Conservation (phyloP, 2,113 vertebrate genomes). For the Phaethon lepturus region DNA sequence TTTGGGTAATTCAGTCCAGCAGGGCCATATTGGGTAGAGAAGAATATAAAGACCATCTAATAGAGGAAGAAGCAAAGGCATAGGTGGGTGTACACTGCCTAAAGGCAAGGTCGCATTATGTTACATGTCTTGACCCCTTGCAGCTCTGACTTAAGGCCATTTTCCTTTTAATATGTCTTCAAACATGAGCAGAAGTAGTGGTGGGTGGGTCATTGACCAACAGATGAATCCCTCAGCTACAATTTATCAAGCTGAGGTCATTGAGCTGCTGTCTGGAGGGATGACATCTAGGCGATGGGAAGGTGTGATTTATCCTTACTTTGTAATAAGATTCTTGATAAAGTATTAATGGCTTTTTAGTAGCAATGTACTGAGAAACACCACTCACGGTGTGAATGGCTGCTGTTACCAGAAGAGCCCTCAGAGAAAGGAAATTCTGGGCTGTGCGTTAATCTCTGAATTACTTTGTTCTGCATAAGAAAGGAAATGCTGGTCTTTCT, state of each 20-base stretch:
- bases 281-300: not conserved
- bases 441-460: not conserved
- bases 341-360: not conserved
- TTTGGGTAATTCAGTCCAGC: not conserved
- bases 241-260: not conserved
- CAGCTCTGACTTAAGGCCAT: not conserved
- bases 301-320: not conserved
- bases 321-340: not conserved
- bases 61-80: not conserved
- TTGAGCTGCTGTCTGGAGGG: not conserved
- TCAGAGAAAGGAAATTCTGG: not conserved
- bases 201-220: not conserved
- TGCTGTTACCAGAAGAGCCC: not conserved
- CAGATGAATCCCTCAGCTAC: not conserved
- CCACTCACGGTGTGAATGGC: fast-evolving
- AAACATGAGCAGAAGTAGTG: not conserved
- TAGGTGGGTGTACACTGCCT: fast-evolving
- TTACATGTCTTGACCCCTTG: fast-evolving
- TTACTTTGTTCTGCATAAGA: not conserved
- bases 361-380: not conserved
- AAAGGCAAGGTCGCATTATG: not conserved
- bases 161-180: not conserved
- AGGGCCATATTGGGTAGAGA: fast-evolving
- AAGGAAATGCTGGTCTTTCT: not conserved
- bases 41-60: fast-evolving